These are phyloP conservation scores for Taeniopygia guttata DNA, from an alignment of 2,797 vertebrate genomes.

Conservation along the genomic window DNA sequence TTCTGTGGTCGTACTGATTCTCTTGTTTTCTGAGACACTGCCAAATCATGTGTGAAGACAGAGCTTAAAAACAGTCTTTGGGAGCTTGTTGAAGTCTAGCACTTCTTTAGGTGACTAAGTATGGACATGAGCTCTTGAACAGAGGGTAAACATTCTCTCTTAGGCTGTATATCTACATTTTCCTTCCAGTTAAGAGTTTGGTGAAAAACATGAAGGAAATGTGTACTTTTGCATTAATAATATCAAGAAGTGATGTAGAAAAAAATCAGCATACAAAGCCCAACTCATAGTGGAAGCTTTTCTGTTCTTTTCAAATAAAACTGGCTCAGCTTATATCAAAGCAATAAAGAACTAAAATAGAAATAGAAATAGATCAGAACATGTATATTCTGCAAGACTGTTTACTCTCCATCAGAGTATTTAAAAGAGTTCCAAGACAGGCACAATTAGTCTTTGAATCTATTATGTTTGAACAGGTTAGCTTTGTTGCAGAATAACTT, in stretches of 20 bases:
- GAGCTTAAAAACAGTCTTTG: neutral
- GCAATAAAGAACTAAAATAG: neutral
- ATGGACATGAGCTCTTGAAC: neutral
- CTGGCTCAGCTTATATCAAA: neutral
- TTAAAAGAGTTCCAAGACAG: neutral
- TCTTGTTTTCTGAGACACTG: neutral
- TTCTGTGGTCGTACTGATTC: neutral
- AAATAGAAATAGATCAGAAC: neutral
- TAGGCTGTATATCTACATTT: neutral
- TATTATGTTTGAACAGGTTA: neutral
- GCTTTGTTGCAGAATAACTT: neutral
- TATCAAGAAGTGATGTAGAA: neutral
- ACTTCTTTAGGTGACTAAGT: slow-evolving; percentile 26
- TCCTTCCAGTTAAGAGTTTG: neutral
- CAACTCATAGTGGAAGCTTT: neutral
- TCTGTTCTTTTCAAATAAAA: neutral
- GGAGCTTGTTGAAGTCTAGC: neutral
- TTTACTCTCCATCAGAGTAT: neutral
- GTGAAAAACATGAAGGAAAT: neutral
- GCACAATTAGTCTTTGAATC: neutral
- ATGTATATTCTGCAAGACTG: neutral
- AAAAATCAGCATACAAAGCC: neutral
- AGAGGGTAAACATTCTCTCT: neutral
- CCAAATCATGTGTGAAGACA: neutral
- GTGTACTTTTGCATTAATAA: neutral